These are phyloP conservation scores for Ctenicera cuprea DNA, from an alignment of 2,888 invertebrate genomes.

Conservation along the genomic window DNA sequence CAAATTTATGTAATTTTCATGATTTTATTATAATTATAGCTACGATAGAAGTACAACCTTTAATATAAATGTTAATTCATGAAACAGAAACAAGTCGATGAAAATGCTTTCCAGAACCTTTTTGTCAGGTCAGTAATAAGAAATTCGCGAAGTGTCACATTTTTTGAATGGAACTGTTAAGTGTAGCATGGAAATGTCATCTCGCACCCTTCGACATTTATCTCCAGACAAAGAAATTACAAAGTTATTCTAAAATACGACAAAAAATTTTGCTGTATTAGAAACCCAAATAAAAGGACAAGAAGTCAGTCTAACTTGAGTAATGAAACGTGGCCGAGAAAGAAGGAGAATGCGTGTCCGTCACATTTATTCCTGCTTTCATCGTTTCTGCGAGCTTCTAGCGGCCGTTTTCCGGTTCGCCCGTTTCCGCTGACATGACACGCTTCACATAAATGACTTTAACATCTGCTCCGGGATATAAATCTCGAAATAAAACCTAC, in stretches of 20 bases:
- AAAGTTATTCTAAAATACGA: constrained; percentile 13
- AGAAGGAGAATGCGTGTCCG: constrained; percentile 42
- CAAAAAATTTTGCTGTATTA: constrained; percentile 14
- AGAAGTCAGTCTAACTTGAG: constrained; percentile 15
- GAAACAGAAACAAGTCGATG: too few species aligned
- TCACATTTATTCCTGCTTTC: constrained; percentile 47
- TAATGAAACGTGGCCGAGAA: constrained; percentile 32
- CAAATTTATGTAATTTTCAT: too few species aligned
- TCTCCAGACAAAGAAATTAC: constrained; percentile 6
- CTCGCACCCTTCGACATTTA: constrained; percentile 8
- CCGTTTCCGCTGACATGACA: constrained; percentile 53
- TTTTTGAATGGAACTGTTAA: too few species aligned
- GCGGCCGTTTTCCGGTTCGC: constrained; percentile 50
- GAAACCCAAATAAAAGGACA: constrained; percentile 12
- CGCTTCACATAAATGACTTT: constrained; percentile 53
- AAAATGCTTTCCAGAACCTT: not conserved
- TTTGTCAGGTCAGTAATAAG: too few species aligned
- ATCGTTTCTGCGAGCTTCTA: constrained; percentile 38
- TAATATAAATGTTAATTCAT: too few species aligned
- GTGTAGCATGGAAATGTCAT: not conserved
- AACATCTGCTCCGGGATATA: constrained; percentile 52
- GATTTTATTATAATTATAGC: too few species aligned
- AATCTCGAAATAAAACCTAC: constrained; percentile 51
- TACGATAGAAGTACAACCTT: too few species aligned
- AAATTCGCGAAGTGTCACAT: too few species aligned